Percentiles rank a stretch among this genome's conserved stretches.
Conservation (phyloP, 2,888 invertebrate genomes). For the Mesorhabditis sp. region DNA sequence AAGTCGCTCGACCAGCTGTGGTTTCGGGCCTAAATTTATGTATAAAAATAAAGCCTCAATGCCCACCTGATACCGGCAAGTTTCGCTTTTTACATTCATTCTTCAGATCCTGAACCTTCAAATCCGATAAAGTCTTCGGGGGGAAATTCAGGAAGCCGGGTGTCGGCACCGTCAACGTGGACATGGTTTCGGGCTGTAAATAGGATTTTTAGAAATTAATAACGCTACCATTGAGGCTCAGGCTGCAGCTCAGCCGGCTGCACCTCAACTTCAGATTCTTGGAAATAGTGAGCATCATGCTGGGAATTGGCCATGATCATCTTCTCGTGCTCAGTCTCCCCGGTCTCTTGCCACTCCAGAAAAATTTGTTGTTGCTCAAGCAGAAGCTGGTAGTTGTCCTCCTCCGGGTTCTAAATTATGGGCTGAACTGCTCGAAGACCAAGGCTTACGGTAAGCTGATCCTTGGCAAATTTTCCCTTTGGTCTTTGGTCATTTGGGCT, state of each 20-base stretch:
- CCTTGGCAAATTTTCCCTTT: not conserved
- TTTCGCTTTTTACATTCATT: slow-evolving; percentile 87
- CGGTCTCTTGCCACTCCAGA: slow-evolving; percentile 77
- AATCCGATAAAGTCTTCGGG: slow-evolving; percentile 73
- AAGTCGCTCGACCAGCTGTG: slow-evolving; percentile 84
- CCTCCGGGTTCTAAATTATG: slow-evolving; percentile 62
- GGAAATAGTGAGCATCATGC: too few species aligned
- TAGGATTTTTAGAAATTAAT: slow-evolving; percentile 54
- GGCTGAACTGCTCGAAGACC: not conserved
- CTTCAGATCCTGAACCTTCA: slow-evolving; percentile 70
- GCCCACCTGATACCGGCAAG: slow-evolving; percentile 82
- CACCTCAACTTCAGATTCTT: too few species aligned
- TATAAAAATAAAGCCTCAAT: not conserved
- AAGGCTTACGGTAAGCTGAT: not conserved
- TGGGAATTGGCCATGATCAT: too few species aligned
- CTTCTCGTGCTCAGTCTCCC: slow-evolving; percentile 65
- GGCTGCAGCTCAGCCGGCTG: too few species aligned
- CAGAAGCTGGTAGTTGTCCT: slow-evolving; percentile 80
- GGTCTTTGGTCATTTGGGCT: too few species aligned
- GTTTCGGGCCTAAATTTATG: slow-evolving; percentile 69
- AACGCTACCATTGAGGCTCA: too few species aligned
- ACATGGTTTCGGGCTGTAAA: not conserved
- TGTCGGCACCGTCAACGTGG: not conserved
- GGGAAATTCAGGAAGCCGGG: not conserved
- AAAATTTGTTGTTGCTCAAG: slow-evolving; percentile 90